Conservation (phyloP, 2,113 vertebrate species). For the Ctenomys sociabilis region DNA sequence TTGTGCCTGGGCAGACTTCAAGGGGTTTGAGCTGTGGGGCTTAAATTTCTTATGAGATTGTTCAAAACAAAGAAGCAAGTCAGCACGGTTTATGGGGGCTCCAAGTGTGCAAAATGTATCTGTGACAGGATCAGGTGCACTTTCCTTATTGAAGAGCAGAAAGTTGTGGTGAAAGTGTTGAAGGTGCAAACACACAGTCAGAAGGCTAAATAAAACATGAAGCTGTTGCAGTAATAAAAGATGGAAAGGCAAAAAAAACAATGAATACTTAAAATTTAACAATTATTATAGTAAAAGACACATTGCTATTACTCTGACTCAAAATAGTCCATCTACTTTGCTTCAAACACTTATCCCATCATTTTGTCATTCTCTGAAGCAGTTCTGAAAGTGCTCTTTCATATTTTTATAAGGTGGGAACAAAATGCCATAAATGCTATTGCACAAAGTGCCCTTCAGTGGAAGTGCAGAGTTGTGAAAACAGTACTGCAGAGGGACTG, state of each 20-base stretch:
- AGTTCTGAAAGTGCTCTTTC: not conserved
- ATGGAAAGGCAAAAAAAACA: not conserved
- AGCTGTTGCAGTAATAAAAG: no score
- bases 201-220: no score
- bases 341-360: not conserved
- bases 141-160: no score
- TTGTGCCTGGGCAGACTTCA: no score
- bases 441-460: not conserved
- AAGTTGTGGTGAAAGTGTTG: no score
- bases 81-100: no score
- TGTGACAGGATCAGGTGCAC: no score
- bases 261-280: not conserved
- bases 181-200: no score
- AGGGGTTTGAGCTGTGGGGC: no score
- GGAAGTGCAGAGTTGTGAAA: not conserved
- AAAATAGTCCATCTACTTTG: not conserved
- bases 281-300: not conserved
- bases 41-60: no score
- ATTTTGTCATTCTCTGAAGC: not conserved
- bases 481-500: not conserved
- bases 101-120: no score
- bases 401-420: not conserved
- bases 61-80: no score
- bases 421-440: not conserved
- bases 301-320: not conserved